phyloP scores from a whole-genome alignment of 2,888 invertebrate genomes.

The Aleiodes leptofemur region DNA sequence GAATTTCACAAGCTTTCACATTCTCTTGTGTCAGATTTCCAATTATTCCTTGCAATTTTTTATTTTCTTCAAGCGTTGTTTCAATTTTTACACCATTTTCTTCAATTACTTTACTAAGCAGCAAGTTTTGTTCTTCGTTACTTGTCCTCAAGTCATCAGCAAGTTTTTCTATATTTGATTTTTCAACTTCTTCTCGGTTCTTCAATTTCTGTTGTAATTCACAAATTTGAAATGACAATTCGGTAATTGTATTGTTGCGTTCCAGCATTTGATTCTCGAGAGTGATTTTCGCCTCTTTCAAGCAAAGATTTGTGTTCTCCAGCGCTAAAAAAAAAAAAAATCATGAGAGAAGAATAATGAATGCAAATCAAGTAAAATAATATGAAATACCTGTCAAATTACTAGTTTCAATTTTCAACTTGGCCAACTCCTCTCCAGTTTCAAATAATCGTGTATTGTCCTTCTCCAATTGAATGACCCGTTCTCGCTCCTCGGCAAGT shows the following conservation, averaged over 20 bases:
- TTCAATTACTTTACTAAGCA: conserved; percentile 71
- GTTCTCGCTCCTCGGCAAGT: conserved; percentile 75
- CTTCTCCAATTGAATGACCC: conserved; percentile 75
- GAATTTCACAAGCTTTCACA: conserved; percentile 54
- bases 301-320: conserved; percentile 63
- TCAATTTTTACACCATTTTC: conserved; percentile 57
- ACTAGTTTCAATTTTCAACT: conserved; percentile 78
- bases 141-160: conserved; percentile 69
- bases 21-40: conserved; percentile 74
- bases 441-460: conserved; percentile 80
- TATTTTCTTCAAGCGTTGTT: conserved; percentile 60
- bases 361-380: conserved; percentile 4
- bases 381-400: conserved; percentile 47
- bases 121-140: conserved; percentile 69
- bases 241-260: conserved; percentile 66
- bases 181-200: conserved; percentile 64
- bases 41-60: conserved; percentile 63
- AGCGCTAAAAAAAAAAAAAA: conserved; percentile 57
- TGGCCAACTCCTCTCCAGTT: conserved; percentile 81
- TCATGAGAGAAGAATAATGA: conserved; percentile 5
- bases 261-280: conserved; percentile 70
- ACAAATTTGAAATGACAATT: conserved; percentile 68
- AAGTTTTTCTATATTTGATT: conserved; percentile 67
- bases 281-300: conserved; percentile 70
- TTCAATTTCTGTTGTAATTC: conserved; percentile 62